Evolutionary conservation across 2,888 invertebrate species (phyloP), one percentile per base, ranked within the genome.

Genomic region (Pegoplata infirma): DNA sequence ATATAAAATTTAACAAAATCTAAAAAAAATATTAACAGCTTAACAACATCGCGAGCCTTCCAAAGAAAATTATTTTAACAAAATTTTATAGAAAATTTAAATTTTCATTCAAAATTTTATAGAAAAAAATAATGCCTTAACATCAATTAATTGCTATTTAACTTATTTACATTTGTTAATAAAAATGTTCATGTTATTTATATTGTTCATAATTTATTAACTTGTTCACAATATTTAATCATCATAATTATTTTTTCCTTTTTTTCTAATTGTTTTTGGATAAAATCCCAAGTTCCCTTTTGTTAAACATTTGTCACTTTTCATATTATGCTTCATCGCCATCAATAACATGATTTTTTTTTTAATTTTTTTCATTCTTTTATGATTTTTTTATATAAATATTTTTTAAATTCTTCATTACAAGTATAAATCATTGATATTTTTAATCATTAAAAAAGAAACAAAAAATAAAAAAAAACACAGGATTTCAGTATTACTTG

Each of bases 401-500:
- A n/a, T n/a, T n/a, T n/a, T n/a, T n/a, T n/a, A n/a, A n/a, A n/a
- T n/a, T n/a, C n/a, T n/a, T n/a, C n/a, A n/a, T n/a, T n/a, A n/a
- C n/a, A 32, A 32, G 32, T 32, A 28, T 8, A 5, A n/a, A n/a
- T n/a, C n/a, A n/a, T n/a, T n/a, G n/a, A 32, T 32, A 32, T 32
- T 32, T 32, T n/a, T n/a, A n/a, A n/a, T n/a, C n/a, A n/a, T n/a
- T n/a, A n/a, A 10, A 32, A 32, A 10, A 10, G 8, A 28, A 32
- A 23, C 4, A 23, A 23, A 23, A 23, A 5, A 23, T 23, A 23
- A 32, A 32, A 32, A 32, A 19, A 59, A 40, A 66, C 59, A 58
- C 32, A 53, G 32, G 73, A 77, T 77, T 77, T 77, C 77, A 77
- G 77, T 77, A 73, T 68, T 77, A 64, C 63, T 77, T 64, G 55